Base-by-base conservation (phyloP, 1,140 invertebrate genomes). In the Hypsibius dujardini region DNA sequence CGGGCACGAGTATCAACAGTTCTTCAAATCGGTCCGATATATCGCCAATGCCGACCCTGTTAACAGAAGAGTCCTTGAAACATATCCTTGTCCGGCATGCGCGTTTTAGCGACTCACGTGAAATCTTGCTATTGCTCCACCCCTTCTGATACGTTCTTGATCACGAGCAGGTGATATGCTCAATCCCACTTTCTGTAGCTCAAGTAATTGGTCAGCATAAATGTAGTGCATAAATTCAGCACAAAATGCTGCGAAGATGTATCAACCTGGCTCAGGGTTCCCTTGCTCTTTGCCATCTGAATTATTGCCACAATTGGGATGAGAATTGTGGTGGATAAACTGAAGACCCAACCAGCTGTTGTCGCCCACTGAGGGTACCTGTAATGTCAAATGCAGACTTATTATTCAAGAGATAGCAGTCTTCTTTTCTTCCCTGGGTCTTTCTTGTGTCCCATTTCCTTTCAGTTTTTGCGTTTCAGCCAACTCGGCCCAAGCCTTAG, bases 291-390 rank as follows among this genome's bases (percentile, higher is more conserved):
- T 47, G 79, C 74, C 72, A 84, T 76, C 56, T 77, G 78, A 75
- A 82, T 84, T 2, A 86, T 72, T 2, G 83, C 78, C 74, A 85
- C 85, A 15, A 81, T 75, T 1, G 85, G 86, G 71, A 87, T 84
- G 71, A 80, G 84, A 0, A 84, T 72, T 72, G 87, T 80, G 1
- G 86, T 86, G 1, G 80, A 76, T 1, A 79, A 74, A 47, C 84
- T 86, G 12, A 84, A 82, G 1, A 78, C 72, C 86, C 86, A 87
- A n/a, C 86, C 86, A 15, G 87, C 69, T 0, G 71, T 73, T 15
- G 84, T 77, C 0, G 84, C 83, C 86, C 86, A 87, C 7, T 75
- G 62, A 0, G 87, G 87, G 75, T 85, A 87, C 28, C 28, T 28
- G 28, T 28, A 28, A 28, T 28, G 28, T 28, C 28, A 28, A 28